A percentile compares a stretch with the other conserved stretches of the same genome.
Conservation (phyloP, 2,888 invertebrate species). For the Pocota personata region DNA sequence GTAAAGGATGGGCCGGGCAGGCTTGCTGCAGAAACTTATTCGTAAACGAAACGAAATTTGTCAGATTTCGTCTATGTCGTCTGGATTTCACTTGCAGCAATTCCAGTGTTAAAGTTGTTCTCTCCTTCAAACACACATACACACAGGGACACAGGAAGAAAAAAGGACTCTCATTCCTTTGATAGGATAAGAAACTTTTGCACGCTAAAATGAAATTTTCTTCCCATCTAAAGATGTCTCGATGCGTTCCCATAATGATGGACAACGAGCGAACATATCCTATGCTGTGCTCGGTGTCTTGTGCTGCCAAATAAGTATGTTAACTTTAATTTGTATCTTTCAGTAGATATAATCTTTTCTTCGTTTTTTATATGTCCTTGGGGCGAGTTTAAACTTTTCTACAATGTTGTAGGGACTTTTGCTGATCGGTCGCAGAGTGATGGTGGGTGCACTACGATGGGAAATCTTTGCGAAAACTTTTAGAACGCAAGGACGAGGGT, state of each 20-base stretch:
- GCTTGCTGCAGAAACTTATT: constrained; percentile 50
- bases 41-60: constrained; percentile 66
- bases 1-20: not conserved
- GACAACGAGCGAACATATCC: constrained; percentile 63
- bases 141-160: not conserved
- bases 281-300: not conserved
- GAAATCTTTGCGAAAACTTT: constrained; percentile 36
- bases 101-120: constrained; percentile 66
- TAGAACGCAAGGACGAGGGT: not conserved
- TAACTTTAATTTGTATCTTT: constrained; percentile 71
- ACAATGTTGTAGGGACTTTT: constrained; percentile 47
- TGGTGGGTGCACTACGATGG: constrained; percentile 1
- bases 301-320: constrained; percentile 63
- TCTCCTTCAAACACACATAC: not conserved
- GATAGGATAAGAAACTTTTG: constrained; percentile 67
- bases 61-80: constrained; percentile 72
- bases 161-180: constrained; percentile 48
- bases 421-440: constrained; percentile 25
- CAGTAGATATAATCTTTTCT: constrained; percentile 58
- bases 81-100: constrained; percentile 73
- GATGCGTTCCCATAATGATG: constrained; percentile 69
- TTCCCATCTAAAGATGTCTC: constrained; percentile 34
- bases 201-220: constrained; percentile 62
- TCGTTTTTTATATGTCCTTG: constrained; percentile 50
- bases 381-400: constrained; percentile 67